Evolutionary conservation across 2,797 vertebrate genomes (phyloP), one percentile per base, ranked within the genome.

Genomic region (Cirrhinus molitorella): DNA sequence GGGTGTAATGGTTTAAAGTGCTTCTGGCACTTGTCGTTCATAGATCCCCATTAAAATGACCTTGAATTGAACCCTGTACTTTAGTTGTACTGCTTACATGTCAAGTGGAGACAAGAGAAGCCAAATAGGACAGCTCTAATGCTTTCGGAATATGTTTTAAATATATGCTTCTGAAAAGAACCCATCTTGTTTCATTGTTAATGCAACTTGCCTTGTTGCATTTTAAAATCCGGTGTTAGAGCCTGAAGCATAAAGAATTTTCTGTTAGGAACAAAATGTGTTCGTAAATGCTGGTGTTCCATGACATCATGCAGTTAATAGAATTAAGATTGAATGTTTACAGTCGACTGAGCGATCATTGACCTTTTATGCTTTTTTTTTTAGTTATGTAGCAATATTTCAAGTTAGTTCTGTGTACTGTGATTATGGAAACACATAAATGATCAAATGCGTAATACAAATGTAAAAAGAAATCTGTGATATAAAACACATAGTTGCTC

Each of bases 81-180:
- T 68, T 23, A 78, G 47, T 59, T 63, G 19, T 63, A 74, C 77
- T 61, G 53, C 51, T 47, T 67, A 13, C 78, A 63, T 66, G 51
- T 85, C 59, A 78, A 47, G 72, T 63, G 45, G 61, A 79, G 45
- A 79, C 68, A 81, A 81, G 74, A 72, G 80, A 74, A 72, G 63
- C 66, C 16, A 23, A 85, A 78, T 76, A 74, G 55, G 59, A 51
- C 25, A 72, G 51, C 71, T 73, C 37, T 10, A 53, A 70, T 81
- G 49, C 80, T 83, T 79, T n/a, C 25, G 28, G 13, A 80, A 85
- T 83, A 43, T 65, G 47, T 43, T 49, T 68, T 83, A 81, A 71
- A 78, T 23, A 83, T 81, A 67, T 73, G 77, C 82, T 80, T 81
- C 55, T 53, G 49, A 47, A 59, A 70, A 83, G 79, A 71, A n/a